Evolutionary conservation across 2,888 invertebrate genomes (phyloP).

Genomic region (Octodonta nipae): DNA sequence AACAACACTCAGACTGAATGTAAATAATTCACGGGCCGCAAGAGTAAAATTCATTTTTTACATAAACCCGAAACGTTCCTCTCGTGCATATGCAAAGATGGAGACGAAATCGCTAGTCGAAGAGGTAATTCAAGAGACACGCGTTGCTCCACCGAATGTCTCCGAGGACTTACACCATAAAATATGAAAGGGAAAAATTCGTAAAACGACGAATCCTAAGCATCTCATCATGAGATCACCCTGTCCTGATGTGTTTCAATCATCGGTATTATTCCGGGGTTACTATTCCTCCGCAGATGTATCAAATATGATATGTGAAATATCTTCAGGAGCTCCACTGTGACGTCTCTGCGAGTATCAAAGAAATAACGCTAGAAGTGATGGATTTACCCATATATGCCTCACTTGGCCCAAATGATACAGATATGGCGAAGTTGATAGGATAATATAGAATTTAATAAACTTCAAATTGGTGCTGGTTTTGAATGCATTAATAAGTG

Average conservation of each 20-base stretch:
- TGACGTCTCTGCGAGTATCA: too few species aligned
- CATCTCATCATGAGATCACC: slow-evolving; percentile 29
- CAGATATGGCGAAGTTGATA: too few species aligned
- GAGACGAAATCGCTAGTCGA: not conserved
- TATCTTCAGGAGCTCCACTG: too few species aligned
- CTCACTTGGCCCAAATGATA: too few species aligned
- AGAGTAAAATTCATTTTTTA: not conserved
- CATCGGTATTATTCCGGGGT: slow-evolving; percentile 25
- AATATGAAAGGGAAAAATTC: slow-evolving; percentile 31
- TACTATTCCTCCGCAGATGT: too few species aligned
- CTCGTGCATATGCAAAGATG: not conserved
- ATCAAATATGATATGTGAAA: too few species aligned
- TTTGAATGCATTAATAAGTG: too few species aligned
- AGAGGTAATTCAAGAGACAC: slow-evolving; percentile 13
- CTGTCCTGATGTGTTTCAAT: slow-evolving; percentile 28
- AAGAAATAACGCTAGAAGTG: too few species aligned
- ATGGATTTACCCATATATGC: too few species aligned
- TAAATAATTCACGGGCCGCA: slow-evolving; percentile 2
- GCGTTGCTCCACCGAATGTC: slow-evolving; percentile 12
- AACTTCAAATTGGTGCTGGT: too few species aligned
- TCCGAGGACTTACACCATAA: slow-evolving; percentile 20
- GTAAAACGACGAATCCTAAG: slow-evolving; percentile 31
- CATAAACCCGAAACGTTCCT: not conserved
- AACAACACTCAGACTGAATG: not conserved
- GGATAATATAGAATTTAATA: too few species aligned